Evolutionary conservation across 2,888 invertebrate genomes (phyloP), one percentile per base, ranked within the genome.

Genomic region (Nipponacmea schrenckii): DNA sequence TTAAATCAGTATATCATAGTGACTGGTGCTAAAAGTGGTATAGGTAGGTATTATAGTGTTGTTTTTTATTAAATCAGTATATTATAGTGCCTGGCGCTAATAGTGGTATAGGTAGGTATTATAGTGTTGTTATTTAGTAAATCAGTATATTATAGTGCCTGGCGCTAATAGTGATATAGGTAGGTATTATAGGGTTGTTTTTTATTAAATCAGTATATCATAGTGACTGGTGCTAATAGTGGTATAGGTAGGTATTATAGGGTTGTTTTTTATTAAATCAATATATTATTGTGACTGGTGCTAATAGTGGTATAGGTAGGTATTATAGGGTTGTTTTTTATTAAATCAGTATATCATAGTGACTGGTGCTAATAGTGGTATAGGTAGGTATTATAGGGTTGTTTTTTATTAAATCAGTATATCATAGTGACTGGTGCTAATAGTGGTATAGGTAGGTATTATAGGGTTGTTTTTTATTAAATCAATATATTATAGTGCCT

Each of bases 101-200:
- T 90, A 91, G 92, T 76, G 98, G 98, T 5, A 97, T 98, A 84
- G 98, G 93, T 91, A 77, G 45, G 74, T 75, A 31, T 44, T 24
- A 65, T 95, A 95, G 88, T 97, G 97, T 10, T 91, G 94, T 77
- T 96, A 98, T 89, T 90, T 98, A 71, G 93, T 94, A 69, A 94
- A 94, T 0, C 94, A 94, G 89, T 90, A 94, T 84, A 96, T 94
- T 0, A 88, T 98, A 8, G 92, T 98, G 50, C 98, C 98, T 8
- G 98, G 98, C 14, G 94, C 94, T 0, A 97, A 96, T 90, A 91
- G 92, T 76, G 98, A 98, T 5, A 97, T 98, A 84, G 98, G 93
- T 91, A 77, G 45, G 74, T 75, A 31, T 44, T 24, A 65, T 95
- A 95, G 88, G 97, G 97, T 10, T 91, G 94, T 77, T 96, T 98